Evolutionary conservation across 2,113 vertebrate species (phyloP).

Genomic region (Pelobates fuscus): DNA sequence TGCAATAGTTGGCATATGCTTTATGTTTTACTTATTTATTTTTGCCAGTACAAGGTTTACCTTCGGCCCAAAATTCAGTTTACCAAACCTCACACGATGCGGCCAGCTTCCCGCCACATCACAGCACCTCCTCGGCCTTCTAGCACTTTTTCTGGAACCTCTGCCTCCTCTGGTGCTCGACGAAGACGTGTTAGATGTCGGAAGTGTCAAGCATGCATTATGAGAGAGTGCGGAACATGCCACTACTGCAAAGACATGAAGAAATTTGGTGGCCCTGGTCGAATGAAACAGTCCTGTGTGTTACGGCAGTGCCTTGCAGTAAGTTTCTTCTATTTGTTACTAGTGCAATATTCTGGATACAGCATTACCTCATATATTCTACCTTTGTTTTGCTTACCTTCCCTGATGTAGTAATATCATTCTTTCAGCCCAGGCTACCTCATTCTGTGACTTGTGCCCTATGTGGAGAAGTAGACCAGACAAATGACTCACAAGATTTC

Average conservation of each 20-base stretch:
- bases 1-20: no score
- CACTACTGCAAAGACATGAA: conserved; percentile 94
- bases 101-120: conserved; percentile 72
- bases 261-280: conserved; percentile 90
- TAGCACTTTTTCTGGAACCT: conserved; percentile 66
- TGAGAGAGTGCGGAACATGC: conserved; percentile 89
- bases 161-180: conserved; percentile 83
- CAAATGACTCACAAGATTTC: conserved; percentile 78
- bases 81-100: conserved; percentile 81
- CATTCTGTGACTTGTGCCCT: conserved; percentile 90
- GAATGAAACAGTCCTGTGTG: conserved; percentile 91
- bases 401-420: not conserved
- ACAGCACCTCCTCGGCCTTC: conserved; percentile 69
- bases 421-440: conserved; percentile 86
- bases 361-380: not conserved
- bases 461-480: conserved; percentile 91
- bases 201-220: conserved; percentile 87
- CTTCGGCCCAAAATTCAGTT: conserved; percentile 73
- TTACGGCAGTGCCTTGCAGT: conserved; percentile 89
- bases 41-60: conserved; percentile 71
- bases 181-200: conserved; percentile 88
- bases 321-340: conserved; percentile 60
- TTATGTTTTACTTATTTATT: not conserved
- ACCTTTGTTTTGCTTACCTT: not conserved
- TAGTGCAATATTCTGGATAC: no score